Conservation (phyloP, 2,888 invertebrate species). For the Neocrepidodera transversa region DNA sequence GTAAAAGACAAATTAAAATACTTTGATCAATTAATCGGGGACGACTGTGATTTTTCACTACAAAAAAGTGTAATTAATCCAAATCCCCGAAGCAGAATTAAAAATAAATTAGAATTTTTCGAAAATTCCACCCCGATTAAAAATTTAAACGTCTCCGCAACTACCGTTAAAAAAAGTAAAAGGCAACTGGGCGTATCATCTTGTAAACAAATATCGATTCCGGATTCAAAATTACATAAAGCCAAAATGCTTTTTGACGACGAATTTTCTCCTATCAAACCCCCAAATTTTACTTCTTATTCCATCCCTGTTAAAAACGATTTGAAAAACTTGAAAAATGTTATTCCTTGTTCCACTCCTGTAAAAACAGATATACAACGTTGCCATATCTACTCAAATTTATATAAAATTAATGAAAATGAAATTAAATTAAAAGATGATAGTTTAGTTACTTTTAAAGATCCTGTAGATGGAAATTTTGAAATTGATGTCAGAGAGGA, state of each 20-base stretch:
- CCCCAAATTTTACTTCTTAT: background rate
- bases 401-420: background rate
- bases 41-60: conserved; percentile 12
- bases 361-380: conserved; percentile 6
- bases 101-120: conserved; percentile 27
- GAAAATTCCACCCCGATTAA: conserved; percentile 20
- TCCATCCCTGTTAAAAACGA: conserved; percentile 1
- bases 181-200: conserved; percentile 50
- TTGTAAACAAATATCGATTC: conserved; percentile 49
- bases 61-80: background rate
- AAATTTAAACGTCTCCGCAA: background rate
- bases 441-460: conserved; percentile 11
- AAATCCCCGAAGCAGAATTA: too few species aligned
- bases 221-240: conserved; percentile 49
- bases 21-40: conserved; percentile 22
- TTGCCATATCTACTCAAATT: background rate
- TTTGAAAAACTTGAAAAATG: background rate
- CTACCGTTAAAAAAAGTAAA: conserved; percentile 29
- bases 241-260: conserved; percentile 48
- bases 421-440: conserved; percentile 10
- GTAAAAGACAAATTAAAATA: conserved; percentile 22
- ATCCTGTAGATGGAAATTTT: conserved; percentile 40
- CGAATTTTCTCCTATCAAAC: conserved; percentile 34
- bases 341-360: conserved; percentile 33
- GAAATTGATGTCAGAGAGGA: conserved; percentile 45